Percentiles rank a stretch among this genome's conserved stretches.
Evolutionary conservation across 2,888 invertebrate genomes (phyloP).

Genomic region (Ashinkailepas kermadecensis): DNA sequence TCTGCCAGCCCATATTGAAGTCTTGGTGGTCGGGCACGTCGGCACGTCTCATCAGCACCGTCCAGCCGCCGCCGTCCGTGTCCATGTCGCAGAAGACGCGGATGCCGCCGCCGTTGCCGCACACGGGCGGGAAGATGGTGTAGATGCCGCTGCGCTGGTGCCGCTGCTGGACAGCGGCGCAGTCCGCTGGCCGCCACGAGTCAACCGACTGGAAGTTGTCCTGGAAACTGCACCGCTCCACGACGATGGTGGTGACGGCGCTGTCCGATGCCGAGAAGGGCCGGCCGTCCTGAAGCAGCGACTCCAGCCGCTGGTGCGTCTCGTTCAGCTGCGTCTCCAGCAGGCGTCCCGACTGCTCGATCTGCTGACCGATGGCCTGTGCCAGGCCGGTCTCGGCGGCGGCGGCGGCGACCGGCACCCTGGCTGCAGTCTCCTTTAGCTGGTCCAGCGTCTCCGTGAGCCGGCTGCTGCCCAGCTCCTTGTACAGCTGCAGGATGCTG

Average conservation of each 20-base stretch:
- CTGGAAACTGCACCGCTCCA: background rate
- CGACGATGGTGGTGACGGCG: background rate
- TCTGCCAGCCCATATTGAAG: slow-evolving; percentile 85
- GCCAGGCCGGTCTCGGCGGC: background rate
- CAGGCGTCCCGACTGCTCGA: background rate
- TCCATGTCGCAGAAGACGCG: slow-evolving; percentile 74
- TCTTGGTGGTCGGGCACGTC: slow-evolving; percentile 81
- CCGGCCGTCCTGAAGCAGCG: background rate
- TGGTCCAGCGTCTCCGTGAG: background rate
- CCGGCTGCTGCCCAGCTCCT: background rate
- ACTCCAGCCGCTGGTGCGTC: background rate
- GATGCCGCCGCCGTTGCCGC: slow-evolving; percentile 16
- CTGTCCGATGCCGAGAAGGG: background rate
- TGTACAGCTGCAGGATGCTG: slow-evolving; percentile 4
- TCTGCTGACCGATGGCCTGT: background rate
- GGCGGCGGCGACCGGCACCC: background rate
- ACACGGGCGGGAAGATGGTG: background rate
- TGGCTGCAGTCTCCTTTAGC: background rate
- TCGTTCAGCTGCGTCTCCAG: background rate
- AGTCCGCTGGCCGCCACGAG: background rate
- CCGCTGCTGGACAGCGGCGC: background rate
- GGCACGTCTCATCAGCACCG: slow-evolving; percentile 81
- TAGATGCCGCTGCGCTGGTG: background rate
- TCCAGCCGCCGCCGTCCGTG: too few species aligned
- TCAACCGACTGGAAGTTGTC: background rate